phyloP scores from a whole-genome alignment of 2,113 vertebrate species.

The Rhinolophus ferrumequinum region DNA sequence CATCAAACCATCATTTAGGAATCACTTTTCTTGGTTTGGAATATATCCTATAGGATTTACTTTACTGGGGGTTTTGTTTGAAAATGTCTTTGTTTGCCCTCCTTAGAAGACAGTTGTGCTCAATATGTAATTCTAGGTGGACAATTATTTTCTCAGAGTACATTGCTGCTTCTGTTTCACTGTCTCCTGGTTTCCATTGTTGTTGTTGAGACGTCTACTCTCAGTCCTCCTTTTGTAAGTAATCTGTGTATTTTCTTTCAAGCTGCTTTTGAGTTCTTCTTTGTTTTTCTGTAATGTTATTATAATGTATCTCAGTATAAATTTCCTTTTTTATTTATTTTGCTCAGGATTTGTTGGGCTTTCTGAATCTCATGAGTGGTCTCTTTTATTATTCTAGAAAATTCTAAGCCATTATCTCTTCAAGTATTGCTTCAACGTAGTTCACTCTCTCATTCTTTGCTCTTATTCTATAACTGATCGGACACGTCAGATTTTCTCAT shows the following conservation, averaged over 20 bases:
- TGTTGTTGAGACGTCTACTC: neutral
- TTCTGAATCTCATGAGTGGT: slow-evolving; percentile 15
- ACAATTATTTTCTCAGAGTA: neutral
- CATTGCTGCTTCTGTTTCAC: neutral
- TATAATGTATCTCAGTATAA: neutral
- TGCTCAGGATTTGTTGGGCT: neutral
- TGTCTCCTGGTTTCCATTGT: neutral
- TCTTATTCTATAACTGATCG: neutral
- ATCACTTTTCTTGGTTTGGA: neutral
- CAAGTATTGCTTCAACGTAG: neutral
- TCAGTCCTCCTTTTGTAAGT: neutral
- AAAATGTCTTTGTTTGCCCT: neutral
- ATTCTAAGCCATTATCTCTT: neutral
- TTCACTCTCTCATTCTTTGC: neutral
- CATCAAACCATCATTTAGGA: neutral
- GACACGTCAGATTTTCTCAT: neutral
- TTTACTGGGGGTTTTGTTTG: neutral
- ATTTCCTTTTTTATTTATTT: slow-evolving; percentile 1
- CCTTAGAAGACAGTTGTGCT: neutral
- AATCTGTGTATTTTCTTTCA: neutral
- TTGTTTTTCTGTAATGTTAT: neutral
- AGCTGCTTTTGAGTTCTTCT: neutral
- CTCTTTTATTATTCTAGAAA: slow-evolving; percentile 18
- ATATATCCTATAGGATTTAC: neutral
- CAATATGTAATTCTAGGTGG: neutral